Evolutionary conservation across 2,888 invertebrate species (phyloP).

Genomic region (Heliothis peltigera): DNA sequence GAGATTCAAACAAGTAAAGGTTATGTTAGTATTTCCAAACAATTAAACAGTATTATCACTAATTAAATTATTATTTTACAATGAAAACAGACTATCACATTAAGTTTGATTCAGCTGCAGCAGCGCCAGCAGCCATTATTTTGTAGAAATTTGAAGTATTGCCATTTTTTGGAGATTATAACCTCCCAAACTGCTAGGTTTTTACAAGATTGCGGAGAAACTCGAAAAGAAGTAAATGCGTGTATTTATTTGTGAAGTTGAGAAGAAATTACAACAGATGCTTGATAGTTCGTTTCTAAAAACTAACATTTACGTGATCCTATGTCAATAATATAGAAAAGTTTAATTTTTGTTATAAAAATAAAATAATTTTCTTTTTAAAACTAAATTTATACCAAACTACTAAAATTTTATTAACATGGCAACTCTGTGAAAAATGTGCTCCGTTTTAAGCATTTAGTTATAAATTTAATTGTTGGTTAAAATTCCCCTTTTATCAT

Average conservation of each 20-base stretch:
- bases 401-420: not conserved
- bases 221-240: not conserved
- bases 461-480: no score
- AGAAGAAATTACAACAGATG: no score
- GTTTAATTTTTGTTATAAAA: no score
- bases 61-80: slow-evolving; percentile 56
- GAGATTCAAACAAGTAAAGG: slow-evolving; percentile 39
- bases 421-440: not conserved
- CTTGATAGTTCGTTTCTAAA: no score
- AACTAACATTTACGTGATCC: no score
- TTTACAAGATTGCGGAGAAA: not conserved
- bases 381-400: not conserved
- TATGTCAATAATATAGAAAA: no score
- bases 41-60: slow-evolving; percentile 49
- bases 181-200: not conserved
- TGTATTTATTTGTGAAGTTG: no score
- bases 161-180: not conserved
- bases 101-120: slow-evolving; percentile 54
- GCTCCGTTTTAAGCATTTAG: slow-evolving; percentile 11
- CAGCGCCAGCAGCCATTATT: slow-evolving; percentile 62
- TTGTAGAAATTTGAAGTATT: slow-evolving; percentile 41
- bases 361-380: no score
- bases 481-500: no score
- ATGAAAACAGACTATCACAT: slow-evolving; percentile 59
- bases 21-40: slow-evolving; percentile 42